Percentiles rank a stretch among this genome's conserved stretches.
phyloP scores from a whole-genome alignment of 1,140 invertebrate genomes.

The Listronotus oregonensis region DNA sequence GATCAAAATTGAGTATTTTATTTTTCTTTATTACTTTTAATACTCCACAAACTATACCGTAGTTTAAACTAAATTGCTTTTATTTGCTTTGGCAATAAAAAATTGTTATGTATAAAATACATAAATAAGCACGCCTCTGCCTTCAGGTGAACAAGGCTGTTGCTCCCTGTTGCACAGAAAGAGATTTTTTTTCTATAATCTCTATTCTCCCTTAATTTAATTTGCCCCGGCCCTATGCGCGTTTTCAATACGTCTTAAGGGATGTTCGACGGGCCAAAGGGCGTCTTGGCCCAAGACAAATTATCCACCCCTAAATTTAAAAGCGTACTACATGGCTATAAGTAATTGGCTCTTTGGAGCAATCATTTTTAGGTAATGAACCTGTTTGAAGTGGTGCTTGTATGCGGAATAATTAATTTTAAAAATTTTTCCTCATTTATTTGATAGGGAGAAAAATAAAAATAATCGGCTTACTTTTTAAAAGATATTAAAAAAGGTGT shows the following conservation, averaged over 20 bases:
- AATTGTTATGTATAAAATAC: too few species aligned
- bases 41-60: too few species aligned
- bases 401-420: constrained; percentile 14
- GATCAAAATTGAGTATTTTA: too few species aligned
- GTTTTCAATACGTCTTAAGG: constrained; percentile 32
- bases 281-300: constrained; percentile 18
- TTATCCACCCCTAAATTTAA: constrained; percentile 29
- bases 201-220: constrained; percentile 35
- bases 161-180: constrained; percentile 16
- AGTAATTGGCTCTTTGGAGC: constrained; percentile 31
- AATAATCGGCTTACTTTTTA: background rate
- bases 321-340: constrained; percentile 16
- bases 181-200: constrained; percentile 35
- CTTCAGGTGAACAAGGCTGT: constrained; percentile 25
- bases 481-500: background rate
- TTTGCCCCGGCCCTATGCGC: constrained; percentile 17
- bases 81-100: too few species aligned
- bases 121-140: constrained; percentile 11
- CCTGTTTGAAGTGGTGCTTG: constrained; percentile 7
- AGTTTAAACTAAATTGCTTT: too few species aligned
- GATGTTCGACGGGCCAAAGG: constrained; percentile 20
- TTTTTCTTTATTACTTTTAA: too few species aligned
- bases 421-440: background rate
- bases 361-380: constrained; percentile 27
- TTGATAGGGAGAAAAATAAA: background rate